A percentile compares a stretch with the other conserved stretches of the same genome.
Evolutionary conservation across 35 echinoderm and acorn worm species (phyloP).

Genomic region (Heliocidaris tuberculata): DNA sequence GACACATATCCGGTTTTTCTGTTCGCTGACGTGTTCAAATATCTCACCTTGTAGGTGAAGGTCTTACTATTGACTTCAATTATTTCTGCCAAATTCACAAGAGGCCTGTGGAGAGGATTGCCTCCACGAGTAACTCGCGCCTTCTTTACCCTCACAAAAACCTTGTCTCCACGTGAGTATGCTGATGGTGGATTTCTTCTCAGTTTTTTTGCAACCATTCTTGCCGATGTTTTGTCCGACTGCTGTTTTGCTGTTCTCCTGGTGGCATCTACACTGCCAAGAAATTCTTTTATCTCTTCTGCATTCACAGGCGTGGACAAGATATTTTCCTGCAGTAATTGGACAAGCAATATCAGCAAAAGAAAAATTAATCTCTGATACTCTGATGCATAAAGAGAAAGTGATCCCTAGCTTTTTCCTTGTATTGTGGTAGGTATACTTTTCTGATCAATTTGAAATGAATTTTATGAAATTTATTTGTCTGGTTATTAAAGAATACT

Average conservation of each 20-base stretch:
- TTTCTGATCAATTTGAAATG: background rate
- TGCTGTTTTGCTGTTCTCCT: constrained; percentile 1
- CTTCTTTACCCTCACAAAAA: constrained; percentile 3
- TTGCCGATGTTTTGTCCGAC: constrained; percentile 10
- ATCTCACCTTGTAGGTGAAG: background rate
- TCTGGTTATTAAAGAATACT: background rate
- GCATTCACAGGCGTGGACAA: background rate
- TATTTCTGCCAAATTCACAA: constrained; percentile 6
- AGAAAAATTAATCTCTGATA: constrained; percentile 15
- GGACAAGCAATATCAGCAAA: constrained; percentile 12
- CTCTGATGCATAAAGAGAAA: constrained; percentile 13
- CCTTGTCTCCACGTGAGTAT: background rate
- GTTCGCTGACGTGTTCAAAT: background rate
- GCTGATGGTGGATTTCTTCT: constrained; percentile 3
- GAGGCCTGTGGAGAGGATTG: background rate
- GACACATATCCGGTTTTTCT: background rate
- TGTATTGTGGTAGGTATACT: background rate
- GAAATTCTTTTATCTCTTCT: background rate
- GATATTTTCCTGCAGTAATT: constrained; percentile 13
- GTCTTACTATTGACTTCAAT: constrained; percentile 13
- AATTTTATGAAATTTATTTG: constrained; percentile 8
- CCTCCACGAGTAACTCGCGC: background rate
- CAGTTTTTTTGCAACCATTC: constrained; percentile 12
- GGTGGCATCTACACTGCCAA: constrained; percentile 9
- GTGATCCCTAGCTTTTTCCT: constrained; percentile 11